Evolutionary conservation across 2,888 invertebrate genomes (phyloP), one percentile per base, ranked within the genome.

Genomic region (Lepidonotus clava): DNA sequence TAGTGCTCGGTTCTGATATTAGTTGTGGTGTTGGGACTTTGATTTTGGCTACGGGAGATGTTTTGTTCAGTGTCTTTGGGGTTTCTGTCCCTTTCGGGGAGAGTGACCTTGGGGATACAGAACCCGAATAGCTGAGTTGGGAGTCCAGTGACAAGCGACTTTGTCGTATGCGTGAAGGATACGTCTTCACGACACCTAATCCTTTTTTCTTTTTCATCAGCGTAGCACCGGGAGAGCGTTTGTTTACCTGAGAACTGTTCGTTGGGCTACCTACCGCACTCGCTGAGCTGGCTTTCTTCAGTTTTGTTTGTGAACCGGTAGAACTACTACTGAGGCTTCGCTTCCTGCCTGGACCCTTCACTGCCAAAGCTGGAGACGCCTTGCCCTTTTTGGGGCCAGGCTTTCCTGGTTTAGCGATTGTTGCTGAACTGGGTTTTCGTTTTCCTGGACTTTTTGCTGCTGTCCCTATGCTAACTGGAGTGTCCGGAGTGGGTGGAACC

Each of bases 81-180:
- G 66, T 14, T n/a, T n/a, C n/a, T 24, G 66, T 28, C 66, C 5
- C 34, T 6, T 21, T 24, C 4, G 71, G 71, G 0, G 71, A 71
- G 0, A 36, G 34, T 1, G 71, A 14, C 1, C 71, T 6, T 5
- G n/a, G n/a, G n/a, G n/a, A n/a, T n/a, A n/a, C n/a, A n/a, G 71
- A 71, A 36, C n/a, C n/a, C n/a, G n/a, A n/a, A n/a, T 34, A 38
- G 38, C 71, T 38, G 21, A 21, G 71, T n/a, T 71, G 71, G 14
- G 38, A 71, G 21, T 71, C 71, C 36, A 71, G 38, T 4, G 71
- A 38, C 21, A 71, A 21, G 21, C 71, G 38, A 21, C 71, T 71
- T 71, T 71, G 71, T 71, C 71, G 14, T 34, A 71, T 71, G 14
- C 71, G 71, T 36, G 71, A 32, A 1, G 71, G 71, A 36, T 71